Evolutionary conservation across 2,113 vertebrate genomes (phyloP), one percentile per base, ranked within the genome.

Genomic region (Passerina amoena): DNA sequence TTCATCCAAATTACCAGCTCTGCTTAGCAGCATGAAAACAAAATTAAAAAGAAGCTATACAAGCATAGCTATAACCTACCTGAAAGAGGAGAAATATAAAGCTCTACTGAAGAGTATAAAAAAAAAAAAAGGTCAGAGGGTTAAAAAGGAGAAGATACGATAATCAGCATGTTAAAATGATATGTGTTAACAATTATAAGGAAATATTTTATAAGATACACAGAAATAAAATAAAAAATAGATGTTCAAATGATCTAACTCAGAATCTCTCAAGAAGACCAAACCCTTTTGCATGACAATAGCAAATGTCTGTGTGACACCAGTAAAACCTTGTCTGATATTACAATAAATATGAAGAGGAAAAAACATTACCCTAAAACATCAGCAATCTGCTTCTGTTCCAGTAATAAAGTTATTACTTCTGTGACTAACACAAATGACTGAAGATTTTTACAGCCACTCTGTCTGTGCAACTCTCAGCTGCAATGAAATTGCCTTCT

Each of bases 401-500:
- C 60, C 76, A 82, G 56, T 87, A 95, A 91, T 64, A 57, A 44
- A 64, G 69, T 92, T 95, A 69, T 51, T 79, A 85, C 24, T 96
- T 92, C 81, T 79, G 50, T 94, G 82, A 76, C 77, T 95, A 96
- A 90, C 76, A 69, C 60, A 86, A 91, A 69, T 54, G 61, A 92
- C 47, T 85, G 91, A 71, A 71, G 42, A 72, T 86, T 96, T 97
- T 96, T 96, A 91, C 37, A 91, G 28, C 40, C 45, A 54, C 38
- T 12, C 22, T 81, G 53, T 79, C 81, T 94, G 68, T 45, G 31
- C 21, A 84, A 73, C 35, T 56, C 64, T 86, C 60, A 96, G 76
- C 60, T 76, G 54, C 95, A 91, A 87, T 63, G 57, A 95, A 94
- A 95, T 87, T 92, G 68, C 47, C 57, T 86, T 92, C 73, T 93